Percentiles rank a stretch among this genome's conserved stretches.
These are phyloP conservation scores for Sinelater perroti DNA, from an alignment of 2,888 invertebrate genomes.

Conservation along the genomic window DNA sequence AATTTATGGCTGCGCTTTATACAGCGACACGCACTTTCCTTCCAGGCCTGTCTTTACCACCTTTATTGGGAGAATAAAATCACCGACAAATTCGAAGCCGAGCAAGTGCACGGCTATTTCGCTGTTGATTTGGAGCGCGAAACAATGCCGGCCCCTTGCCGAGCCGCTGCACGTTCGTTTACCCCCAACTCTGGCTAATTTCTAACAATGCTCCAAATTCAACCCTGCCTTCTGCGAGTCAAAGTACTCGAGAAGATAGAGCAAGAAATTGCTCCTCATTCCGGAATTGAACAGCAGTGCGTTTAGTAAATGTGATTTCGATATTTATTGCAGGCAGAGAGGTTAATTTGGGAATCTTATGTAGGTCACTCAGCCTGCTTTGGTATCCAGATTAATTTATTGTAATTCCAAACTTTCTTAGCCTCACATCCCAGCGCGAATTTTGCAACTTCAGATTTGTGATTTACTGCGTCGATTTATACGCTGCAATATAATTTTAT, in stretches of 20 bases:
- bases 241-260: constrained; percentile 32
- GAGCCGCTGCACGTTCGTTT: no score
- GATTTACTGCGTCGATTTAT: constrained; percentile 25
- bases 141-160: no score
- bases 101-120: no score
- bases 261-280: constrained; percentile 35
- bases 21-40: constrained; percentile 30
- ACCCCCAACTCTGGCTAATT: no score
- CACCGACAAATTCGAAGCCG: no score
- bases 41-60: constrained; percentile 6
- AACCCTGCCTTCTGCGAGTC: constrained; percentile 20
- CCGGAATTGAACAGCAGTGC: constrained; percentile 35
- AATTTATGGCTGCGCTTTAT: constrained; percentile 39
- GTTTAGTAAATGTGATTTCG: constrained; percentile 39
- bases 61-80: not conserved
- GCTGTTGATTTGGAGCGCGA: no score
- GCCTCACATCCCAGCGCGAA: constrained; percentile 18
- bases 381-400: constrained; percentile 34
- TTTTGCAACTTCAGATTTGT: constrained; percentile 20
- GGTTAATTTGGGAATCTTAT: constrained; percentile 37
- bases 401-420: constrained; percentile 24
- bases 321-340: constrained; percentile 36
- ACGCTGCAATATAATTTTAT: constrained; percentile 20
- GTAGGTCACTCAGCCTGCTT: constrained; percentile 35
- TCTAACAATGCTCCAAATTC: constrained; percentile 26